Base-by-base conservation (phyloP, 2,888 invertebrate genomes). In the Disparrhopalites patrizii region DNA sequence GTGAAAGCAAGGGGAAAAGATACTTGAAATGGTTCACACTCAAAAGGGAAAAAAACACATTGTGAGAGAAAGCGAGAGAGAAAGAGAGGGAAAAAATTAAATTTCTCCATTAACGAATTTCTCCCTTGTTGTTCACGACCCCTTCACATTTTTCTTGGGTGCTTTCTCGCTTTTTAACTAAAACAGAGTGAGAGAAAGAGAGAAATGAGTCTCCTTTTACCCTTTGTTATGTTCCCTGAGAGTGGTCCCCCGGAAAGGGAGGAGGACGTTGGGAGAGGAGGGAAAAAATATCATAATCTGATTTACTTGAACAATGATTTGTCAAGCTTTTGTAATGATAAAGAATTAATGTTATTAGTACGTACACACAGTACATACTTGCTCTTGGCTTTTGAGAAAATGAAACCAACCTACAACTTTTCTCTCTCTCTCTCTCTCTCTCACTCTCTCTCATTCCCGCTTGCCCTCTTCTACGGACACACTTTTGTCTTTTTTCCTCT, bases 291-390 rank as follows among this genome's bases (percentile, higher is more conserved):
- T 31, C 30, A 54, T 54, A 54, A 54, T 54, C 54, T 54, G 54
- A 54, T 54, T 54, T 54, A 54, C 20, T 54, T 54, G 47, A 31
- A 30, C 31, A 54, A 54, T 54, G 54, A 54, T 54, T 54, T 54
- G 30, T 54, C 54, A 28, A 54, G 54, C 54, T 54, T 54, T 54
- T 54, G 31, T 54, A 54, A 54, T n/a, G n/a, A n/a, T 54, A 54
- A 54, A 54, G 54, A 54, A 54, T 54, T 54, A 54, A 54, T 54
- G 54, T 20, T 31, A 31, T 47, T 47, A 47, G 47, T 54, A 30
- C 54, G 2, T 54, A 13, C 28, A 52, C 28, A 54, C 31, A 54
- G 20, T n/a, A 5, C 36, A 8, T 36, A 36, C 13, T 36, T 36
- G 13, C 36, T 8, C 36, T 10, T 36, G 13, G 40, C 13, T 20